Evolutionary conservation across 2,113 vertebrate species (phyloP).

Genomic region (Bubo blakistoni): DNA sequence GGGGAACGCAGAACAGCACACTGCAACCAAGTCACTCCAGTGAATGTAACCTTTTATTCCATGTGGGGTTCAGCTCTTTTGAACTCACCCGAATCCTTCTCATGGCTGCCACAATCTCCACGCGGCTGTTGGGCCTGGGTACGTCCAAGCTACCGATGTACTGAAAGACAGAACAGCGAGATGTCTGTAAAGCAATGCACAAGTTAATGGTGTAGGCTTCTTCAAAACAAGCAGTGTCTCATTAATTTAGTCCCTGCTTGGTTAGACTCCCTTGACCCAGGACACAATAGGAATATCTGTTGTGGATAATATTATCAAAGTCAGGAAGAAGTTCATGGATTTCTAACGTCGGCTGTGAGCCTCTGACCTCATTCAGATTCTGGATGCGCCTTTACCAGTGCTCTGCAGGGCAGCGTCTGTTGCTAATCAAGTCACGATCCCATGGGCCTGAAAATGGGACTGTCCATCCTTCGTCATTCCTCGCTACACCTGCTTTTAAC

Average conservation of each 20-base stretch:
- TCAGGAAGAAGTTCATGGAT: neutral
- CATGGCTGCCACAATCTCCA: constrained; percentile 93
- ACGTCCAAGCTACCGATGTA: constrained; percentile 90
- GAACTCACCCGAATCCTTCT: constrained; percentile 88
- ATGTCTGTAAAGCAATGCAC: neutral
- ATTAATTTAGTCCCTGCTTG: neutral
- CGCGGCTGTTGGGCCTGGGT: constrained; percentile 88
- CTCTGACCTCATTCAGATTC: neutral
- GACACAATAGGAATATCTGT: neutral
- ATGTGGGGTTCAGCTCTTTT: neutral
- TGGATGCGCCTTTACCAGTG: neutral
- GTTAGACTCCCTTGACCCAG: neutral
- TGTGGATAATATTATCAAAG: neutral
- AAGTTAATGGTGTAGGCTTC: neutral
- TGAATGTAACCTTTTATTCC: neutral
- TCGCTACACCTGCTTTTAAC: neutral
- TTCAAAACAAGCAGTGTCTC: neutral
- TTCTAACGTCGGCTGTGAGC: neutral
- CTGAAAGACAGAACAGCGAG: constrained; percentile 50
- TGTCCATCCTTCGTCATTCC: neutral
- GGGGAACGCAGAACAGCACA: neutral
- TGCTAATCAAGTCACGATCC: neutral
- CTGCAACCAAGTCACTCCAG: neutral
- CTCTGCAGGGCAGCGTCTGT: neutral
- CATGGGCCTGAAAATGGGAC: neutral